Evolutionary conservation across 2,888 invertebrate genomes (phyloP).

Genomic region (Amphipoea lucens): DNA sequence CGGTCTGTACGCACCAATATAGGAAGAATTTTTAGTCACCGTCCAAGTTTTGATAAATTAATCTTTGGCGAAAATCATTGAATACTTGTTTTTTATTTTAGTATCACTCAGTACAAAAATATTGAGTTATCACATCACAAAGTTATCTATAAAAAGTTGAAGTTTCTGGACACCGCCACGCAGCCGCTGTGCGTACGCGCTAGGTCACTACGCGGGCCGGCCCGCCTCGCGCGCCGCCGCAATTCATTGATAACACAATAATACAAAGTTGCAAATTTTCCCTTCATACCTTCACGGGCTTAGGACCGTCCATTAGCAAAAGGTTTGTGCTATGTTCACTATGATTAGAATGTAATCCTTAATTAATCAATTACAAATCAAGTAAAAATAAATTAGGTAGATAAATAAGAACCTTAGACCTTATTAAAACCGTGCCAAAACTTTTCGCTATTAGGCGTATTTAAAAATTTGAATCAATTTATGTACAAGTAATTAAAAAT

Average conservation of each 20-base stretch:
- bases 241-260: too few relatives aligned
- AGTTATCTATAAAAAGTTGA: not conserved
- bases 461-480: not conserved
- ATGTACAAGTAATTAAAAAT: conserved; percentile 7
- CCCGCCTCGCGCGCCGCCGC: too few relatives aligned
- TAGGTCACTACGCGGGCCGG: not conserved
- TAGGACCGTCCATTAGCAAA: not conserved
- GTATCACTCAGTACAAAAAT: conserved; percentile 4
- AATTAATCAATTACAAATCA: conserved; percentile 2
- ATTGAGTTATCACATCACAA: not conserved
- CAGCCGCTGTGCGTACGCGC: not conserved
- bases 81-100: not conserved
- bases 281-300: conserved; percentile 12
- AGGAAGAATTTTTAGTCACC: not conserved
- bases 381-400: not conserved
- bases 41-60: not conserved
- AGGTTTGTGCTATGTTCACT: not conserved
- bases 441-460: not conserved
- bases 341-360: not conserved
- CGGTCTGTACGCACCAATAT: too few relatives aligned
- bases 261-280: not conserved
- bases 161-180: not conserved
- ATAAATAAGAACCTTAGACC: not conserved
- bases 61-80: not conserved
- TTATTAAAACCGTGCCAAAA: not conserved